Evolutionary conservation across 2,113 vertebrate genomes (phyloP), one percentile per base, ranked within the genome.

Genomic region (Mirounga angustirostris): DNA sequence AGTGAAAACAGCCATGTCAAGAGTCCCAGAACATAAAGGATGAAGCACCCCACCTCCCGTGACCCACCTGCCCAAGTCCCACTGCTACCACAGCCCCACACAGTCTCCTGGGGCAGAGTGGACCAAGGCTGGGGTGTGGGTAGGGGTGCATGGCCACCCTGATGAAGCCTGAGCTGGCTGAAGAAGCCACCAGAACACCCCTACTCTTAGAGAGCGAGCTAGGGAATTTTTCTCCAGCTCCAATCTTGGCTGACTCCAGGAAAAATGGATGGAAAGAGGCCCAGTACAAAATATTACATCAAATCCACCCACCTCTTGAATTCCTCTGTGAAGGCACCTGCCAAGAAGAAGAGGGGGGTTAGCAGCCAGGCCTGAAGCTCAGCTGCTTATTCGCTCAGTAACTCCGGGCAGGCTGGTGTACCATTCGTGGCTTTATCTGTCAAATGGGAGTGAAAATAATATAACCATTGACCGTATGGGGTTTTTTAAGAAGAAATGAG

Each of bases 81-180:
- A 6, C 33, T 36, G 5, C 18, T 19, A 10, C 9, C 6, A 7
- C 30, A 40, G 52, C 26, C 19, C 16, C n/a, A 1, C 1, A 4
- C 16, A 24, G 50, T 76, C 65, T 74, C 56, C 36, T 7, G 6
- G 22, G 4, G 4, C 8, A 2, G 16, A 7, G 13, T 24, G 30
- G 30, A 2, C 74, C 24, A 50, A 4, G 22, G 26, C 7, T 4
- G 43, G 21, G 21, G 69, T 59, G 58, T 59, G 58, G 69, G 10
- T 40, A 36, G 19, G 14, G n/a, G 13, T 11, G 2, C 4, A 13
- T 0, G 14, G 13, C 43, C 26, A 12, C n/a, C 24, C 26, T 26
- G 24, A 36, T 30, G 14, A 50, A 69, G 33, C 59, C 65, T 16
- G 11, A 54, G 67, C 26, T 65, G 56, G 65, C n/a, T 19, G 2